Evolutionary conservation across 2,113 vertebrate genomes (phyloP).

Genomic region (Proterorhinus semilunaris): DNA sequence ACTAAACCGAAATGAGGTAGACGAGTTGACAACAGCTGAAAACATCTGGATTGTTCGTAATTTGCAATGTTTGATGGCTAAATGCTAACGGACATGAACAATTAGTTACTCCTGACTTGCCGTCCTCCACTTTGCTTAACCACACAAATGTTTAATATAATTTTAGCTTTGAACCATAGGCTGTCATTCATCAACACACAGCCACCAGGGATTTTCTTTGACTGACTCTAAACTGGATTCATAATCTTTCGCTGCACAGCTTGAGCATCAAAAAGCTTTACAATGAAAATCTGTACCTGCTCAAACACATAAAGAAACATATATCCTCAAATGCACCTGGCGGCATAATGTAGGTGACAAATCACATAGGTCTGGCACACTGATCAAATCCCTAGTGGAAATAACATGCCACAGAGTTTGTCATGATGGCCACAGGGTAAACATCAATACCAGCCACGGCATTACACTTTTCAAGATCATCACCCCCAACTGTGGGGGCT

Average conservation of each 20-base stretch:
- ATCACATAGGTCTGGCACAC: constrained; percentile 30
- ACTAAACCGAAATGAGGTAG: too few relatives aligned
- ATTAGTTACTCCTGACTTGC: too few relatives aligned
- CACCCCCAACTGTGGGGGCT: too few relatives aligned
- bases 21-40: too few relatives aligned
- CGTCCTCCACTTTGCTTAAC: too few relatives aligned
- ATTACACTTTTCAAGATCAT: neutral
- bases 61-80: too few relatives aligned
- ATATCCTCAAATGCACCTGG: constrained; percentile 6
- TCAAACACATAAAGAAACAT: constrained; percentile 10
- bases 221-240: constrained; percentile 2
- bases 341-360: constrained; percentile 34
- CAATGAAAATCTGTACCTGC: constrained; percentile 16
- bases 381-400: constrained; percentile 17
- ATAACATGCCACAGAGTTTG: neutral
- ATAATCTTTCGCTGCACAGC: neutral
- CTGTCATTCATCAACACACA: neutral
- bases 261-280: constrained; percentile 7
- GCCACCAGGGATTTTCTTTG: neutral
- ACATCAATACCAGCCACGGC: neutral
- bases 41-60: too few relatives aligned
- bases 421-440: constrained; percentile 27
- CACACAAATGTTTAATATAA: neutral
- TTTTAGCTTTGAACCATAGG: neutral
- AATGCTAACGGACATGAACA: too few relatives aligned